phyloP scores from a whole-genome alignment of 2,888 invertebrate genomes.

The Andrena bucephala region DNA sequence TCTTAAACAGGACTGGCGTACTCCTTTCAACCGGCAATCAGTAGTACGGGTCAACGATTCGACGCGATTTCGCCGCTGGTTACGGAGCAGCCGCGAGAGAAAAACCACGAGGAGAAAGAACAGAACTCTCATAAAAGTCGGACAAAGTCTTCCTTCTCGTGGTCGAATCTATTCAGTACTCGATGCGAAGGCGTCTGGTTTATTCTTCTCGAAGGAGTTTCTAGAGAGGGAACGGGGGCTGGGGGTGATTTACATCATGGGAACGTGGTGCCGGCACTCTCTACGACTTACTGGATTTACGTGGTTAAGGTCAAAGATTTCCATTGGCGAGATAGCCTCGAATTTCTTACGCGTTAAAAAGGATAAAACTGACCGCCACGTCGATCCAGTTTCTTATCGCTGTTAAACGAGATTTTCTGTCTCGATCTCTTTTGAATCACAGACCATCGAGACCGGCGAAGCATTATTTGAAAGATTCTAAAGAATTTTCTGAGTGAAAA shows the following conservation, averaged over 20 bases:
- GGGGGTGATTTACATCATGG: constrained; percentile 64
- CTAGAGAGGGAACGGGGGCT: constrained; percentile 8
- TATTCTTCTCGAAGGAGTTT: constrained; percentile 50
- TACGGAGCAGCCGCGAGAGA: neutral
- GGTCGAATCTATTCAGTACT: constrained; percentile 50
- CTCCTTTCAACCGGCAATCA: constrained; percentile 3
- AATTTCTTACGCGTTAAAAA: constrained; percentile 39
- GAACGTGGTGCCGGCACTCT: constrained; percentile 19
- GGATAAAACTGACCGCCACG: constrained; percentile 20
- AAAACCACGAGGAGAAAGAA: neutral
- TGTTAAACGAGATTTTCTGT: neutral
- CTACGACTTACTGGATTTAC: constrained; percentile 58
- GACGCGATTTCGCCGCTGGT: constrained; percentile 8
- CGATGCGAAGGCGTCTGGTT: constrained; percentile 50
- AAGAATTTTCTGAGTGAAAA: neutral
- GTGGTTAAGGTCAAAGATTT: constrained; percentile 41
- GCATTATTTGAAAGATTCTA: too few relatives aligned
- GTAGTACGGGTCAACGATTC: constrained; percentile 45
- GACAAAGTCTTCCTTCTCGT: neutral
- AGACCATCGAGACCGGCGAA: too few relatives aligned
- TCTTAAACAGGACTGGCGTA: neutral
- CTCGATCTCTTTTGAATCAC: too few relatives aligned
- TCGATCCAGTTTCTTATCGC: constrained; percentile 23
- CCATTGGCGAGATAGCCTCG: constrained; percentile 12
- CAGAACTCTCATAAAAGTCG: constrained; percentile 32